These are phyloP conservation scores for Batillaria attramentaria DNA, from an alignment of 1,140 invertebrate species.

Conservation along the genomic window DNA sequence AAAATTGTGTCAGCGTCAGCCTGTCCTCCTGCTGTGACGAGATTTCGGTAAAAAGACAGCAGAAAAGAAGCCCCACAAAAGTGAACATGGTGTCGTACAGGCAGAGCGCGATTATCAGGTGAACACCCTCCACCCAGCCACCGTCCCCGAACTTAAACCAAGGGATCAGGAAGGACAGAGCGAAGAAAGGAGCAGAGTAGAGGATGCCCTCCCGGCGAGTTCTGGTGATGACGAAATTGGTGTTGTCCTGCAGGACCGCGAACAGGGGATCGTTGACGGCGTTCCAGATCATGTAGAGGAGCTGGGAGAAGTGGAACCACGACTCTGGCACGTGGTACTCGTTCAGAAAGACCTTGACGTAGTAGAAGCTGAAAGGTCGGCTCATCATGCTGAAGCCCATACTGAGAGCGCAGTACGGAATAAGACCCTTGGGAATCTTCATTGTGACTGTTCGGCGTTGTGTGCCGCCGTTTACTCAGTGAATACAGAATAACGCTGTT, in stretches of 20 bases:
- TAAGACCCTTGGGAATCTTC: conserved; percentile 19
- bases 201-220: conserved; percentile 67
- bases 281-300: conserved; percentile 73
- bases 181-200: conserved; percentile 70
- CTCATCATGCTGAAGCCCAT: conserved; percentile 55
- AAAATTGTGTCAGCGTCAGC: conserved; percentile 52
- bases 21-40: conserved; percentile 45
- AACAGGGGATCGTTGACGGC: conserved; percentile 73
- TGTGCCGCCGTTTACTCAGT: background rate
- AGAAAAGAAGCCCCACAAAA: conserved; percentile 68
- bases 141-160: conserved; percentile 70
- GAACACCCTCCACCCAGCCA: conserved; percentile 55
- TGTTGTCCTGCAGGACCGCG: conserved; percentile 70
- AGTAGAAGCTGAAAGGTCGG: conserved; percentile 62
- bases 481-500: background rate
- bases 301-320: conserved; percentile 73
- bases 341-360: conserved; percentile 72
- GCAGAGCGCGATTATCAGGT: conserved; percentile 70
- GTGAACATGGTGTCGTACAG: conserved; percentile 73
- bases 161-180: conserved; percentile 69
- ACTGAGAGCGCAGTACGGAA: conserved; percentile 51
- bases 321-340: conserved; percentile 69
- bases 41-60: conserved; percentile 71
- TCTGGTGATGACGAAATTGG: conserved; percentile 61
- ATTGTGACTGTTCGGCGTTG: background rate